A percentile compares a stretch with the other conserved stretches of the same genome.
phyloP scores from a whole-genome alignment of 2,888 invertebrate species.

The Drosophila hamatofila region DNA sequence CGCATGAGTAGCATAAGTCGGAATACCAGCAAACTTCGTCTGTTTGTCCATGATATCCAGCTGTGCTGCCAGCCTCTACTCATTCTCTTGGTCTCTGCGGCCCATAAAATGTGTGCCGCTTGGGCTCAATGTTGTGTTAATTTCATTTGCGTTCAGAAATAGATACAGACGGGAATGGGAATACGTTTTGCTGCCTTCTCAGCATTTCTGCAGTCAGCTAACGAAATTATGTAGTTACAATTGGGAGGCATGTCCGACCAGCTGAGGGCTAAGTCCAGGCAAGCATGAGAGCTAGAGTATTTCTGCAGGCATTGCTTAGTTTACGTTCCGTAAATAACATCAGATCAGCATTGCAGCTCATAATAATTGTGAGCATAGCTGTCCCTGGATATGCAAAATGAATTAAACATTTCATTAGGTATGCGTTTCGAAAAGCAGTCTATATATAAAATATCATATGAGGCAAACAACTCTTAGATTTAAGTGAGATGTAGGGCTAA shows the following conservation, averaged over 20 bases:
- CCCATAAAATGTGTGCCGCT: conserved; percentile 19
- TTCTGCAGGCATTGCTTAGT: not conserved
- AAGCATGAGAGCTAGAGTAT: not conserved
- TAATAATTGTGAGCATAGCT: conserved; percentile 35
- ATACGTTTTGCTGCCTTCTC: conserved; percentile 7
- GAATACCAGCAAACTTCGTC: conserved; percentile 22
- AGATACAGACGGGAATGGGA: conserved; percentile 49
- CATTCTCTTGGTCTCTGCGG: conserved; percentile 21
- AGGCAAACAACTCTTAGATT: not conserved
- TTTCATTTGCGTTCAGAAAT: conserved; percentile 72
- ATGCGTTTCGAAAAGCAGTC: conserved; percentile 21
- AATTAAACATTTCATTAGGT: conserved; percentile 39
- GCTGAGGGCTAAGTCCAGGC: not conserved
- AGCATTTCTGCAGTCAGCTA: conserved; percentile 23
- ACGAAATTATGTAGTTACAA: conserved; percentile 34
- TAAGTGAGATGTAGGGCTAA: no score
- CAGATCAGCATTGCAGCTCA: not conserved
- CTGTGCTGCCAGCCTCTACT: conserved; percentile 16
- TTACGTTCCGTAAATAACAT: not conserved
- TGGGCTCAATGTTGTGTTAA: conserved; percentile 64
- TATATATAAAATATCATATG: not conserved
- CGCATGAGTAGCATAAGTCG: conserved; percentile 41
- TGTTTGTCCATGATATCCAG: conserved; percentile 59
- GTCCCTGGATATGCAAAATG: not conserved
- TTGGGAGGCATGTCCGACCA: conserved; percentile 3